These are phyloP conservation scores for Gephyroberyx darwinii DNA, from an alignment of 2,797 vertebrate species.

Conservation along the genomic window DNA sequence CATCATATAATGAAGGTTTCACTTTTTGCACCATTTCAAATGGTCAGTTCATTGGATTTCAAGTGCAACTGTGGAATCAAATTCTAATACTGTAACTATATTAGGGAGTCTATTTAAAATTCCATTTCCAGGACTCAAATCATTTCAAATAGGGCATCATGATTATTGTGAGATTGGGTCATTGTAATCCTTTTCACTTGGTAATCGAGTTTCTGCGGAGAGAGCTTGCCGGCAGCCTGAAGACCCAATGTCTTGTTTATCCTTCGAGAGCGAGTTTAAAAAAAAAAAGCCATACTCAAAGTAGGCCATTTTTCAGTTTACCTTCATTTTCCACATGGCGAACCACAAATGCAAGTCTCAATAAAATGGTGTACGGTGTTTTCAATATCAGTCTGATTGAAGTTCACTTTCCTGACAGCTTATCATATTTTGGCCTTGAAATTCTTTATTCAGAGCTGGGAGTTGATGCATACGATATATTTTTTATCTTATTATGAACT, in stretches of 20 bases:
- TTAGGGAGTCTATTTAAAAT: conserved; percentile 23
- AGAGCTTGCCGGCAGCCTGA: conserved; percentile 21
- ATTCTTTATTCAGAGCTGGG: conserved; percentile 39
- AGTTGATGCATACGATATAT: conserved; percentile 27
- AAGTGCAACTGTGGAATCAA: conserved; percentile 28
- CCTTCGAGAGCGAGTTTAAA: conserved; percentile 17
- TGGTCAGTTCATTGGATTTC: conserved; percentile 33
- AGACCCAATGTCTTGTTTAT: conserved; percentile 20
- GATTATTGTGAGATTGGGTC: conserved; percentile 28
- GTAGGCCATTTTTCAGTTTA: conserved; percentile 59
- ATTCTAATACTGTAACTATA: conserved; percentile 13
- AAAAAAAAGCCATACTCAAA: conserved; percentile 30
- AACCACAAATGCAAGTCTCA: conserved; percentile 48
- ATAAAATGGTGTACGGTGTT: conserved; percentile 37
- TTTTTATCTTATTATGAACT: conserved; percentile 40
- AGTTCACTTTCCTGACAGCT: conserved; percentile 53
- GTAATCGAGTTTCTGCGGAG: conserved; percentile 23
- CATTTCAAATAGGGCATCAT: conserved; percentile 27
- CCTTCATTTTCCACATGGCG: conserved; percentile 65
- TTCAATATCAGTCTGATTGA: conserved; percentile 48
- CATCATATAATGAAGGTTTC: conserved; percentile 22
- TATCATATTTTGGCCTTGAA: conserved; percentile 54
- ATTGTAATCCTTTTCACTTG: conserved; percentile 24
- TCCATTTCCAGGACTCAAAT: conserved; percentile 26
- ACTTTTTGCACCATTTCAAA: conserved; percentile 25